Conservation (phyloP, 2,797 vertebrate genomes). For the Taeniopygia guttata region DNA sequence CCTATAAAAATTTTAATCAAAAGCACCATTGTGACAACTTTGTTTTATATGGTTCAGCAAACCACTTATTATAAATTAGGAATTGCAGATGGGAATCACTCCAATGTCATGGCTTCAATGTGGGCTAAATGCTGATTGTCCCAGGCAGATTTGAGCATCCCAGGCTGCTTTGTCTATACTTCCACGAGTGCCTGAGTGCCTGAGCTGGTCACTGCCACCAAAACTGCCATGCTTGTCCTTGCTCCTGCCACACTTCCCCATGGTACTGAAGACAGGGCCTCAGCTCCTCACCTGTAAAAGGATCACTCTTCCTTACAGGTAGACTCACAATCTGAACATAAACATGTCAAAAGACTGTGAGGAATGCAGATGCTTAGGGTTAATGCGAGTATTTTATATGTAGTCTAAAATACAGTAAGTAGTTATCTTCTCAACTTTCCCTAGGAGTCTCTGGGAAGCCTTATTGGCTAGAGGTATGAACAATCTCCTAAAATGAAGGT, state of each 20-base stretch:
- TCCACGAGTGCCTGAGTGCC: rapidly evolving
- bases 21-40: slow-evolving; percentile 40
- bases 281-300: background rate
- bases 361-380: background rate
- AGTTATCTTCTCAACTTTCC: background rate
- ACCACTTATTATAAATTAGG: background rate
- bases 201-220: background rate
- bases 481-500: background rate
- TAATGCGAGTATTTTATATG: background rate
- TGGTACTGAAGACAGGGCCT: background rate
- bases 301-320: background rate
- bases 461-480: background rate
- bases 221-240: background rate
- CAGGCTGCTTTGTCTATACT: background rate
- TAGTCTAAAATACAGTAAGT: background rate
- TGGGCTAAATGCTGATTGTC: background rate
- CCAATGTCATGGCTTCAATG: background rate
- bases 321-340: background rate
- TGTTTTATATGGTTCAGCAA: slow-evolving; percentile 30
- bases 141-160: background rate
- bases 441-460: background rate
- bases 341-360: background rate
- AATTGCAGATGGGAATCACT: background rate
- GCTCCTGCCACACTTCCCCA: background rate
- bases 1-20: slow-evolving; percentile 44